Evolutionary conservation across 2,113 vertebrate genomes (phyloP), one percentile per base, ranked within the genome.

Genomic region (Tautogolabrus adspersus): DNA sequence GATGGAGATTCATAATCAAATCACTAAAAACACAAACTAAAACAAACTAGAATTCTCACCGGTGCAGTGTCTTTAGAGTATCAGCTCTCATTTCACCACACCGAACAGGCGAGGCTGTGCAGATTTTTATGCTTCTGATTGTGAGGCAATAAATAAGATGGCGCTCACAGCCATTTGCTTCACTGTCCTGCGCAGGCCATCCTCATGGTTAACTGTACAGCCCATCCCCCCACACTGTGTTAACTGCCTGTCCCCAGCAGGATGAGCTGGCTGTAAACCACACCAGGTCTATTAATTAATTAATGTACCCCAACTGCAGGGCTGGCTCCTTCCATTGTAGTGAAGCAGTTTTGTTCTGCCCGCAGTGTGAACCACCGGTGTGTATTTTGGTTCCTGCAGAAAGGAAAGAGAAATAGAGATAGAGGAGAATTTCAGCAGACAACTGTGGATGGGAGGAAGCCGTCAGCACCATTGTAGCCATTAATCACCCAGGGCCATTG

Each of bases 241-340:
- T 75, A 91, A 89, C 83, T 76, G 88, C 78, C 76, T 84, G 79
- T 84, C 42, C 85, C 75, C 52, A 42, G 80, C 73, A 86, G 86
- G 75, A 79, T 69, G 71, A 88, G 84, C 66, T 23, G 82, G 83
- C 83, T 93, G 94, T 95, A 95, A 95, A 93, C 75, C 66, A 95
- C 94, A 95, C 95, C 93, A 47, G 88, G 63, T 76, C 89, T 90
- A 71, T 91, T 95, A 89, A 95, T 95, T 95, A 94, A 95, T 95
- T 94, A 91, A 95, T 94, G 92, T 79, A 61, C 75, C 83, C 78
- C 79, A 83, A 87, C 89, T 52, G 88, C 83, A 66, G 54, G 76
- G 64, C 56, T 67, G 79, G 81, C 74, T 88, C 69, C 67, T 61
- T 65, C 77, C 70, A 40, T 79, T 77, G 69, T 74, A 26, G 65